phyloP scores from a whole-genome alignment of 2,888 invertebrate genomes.

The Sesamia inferens region DNA sequence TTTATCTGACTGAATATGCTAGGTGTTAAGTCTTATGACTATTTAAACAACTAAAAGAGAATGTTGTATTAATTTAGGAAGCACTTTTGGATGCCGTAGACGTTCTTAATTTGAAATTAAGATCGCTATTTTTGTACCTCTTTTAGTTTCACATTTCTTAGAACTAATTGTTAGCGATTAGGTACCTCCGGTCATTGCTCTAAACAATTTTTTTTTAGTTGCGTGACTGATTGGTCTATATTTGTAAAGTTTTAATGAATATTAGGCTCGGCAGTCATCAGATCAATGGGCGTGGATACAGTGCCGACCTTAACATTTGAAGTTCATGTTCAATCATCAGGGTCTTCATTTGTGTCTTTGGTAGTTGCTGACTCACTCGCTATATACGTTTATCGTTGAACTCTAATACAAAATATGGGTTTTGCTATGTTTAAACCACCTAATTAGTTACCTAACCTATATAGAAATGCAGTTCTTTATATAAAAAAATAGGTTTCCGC shows the following conservation, averaged over 20 bases:
- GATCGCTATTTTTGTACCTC: neutral
- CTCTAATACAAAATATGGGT: neutral
- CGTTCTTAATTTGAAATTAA: neutral
- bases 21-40: neutral
- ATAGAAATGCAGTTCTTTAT: no score
- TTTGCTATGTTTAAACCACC: no score
- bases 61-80: neutral
- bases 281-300: constrained; percentile 15
- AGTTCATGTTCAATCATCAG: constrained; percentile 30
- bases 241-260: constrained; percentile 24
- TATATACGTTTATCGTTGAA: neutral
- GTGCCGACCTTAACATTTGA: constrained; percentile 24
- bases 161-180: constrained; percentile 22
- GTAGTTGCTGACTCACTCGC: neutral
- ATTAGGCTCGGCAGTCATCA: constrained; percentile 20
- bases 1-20: neutral
- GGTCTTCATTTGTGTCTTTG: constrained; percentile 9
- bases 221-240: constrained; percentile 39
- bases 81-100: no score
- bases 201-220: constrained; percentile 22
- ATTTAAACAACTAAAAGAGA: neutral
- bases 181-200: constrained; percentile 23
- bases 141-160: neutral
- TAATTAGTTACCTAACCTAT: no score
- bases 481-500: no score